A percentile compares a stretch with the other conserved stretches of the same genome.
Conservation (phyloP, 2,797 vertebrate species). For the Amazona ochrocephala region DNA sequence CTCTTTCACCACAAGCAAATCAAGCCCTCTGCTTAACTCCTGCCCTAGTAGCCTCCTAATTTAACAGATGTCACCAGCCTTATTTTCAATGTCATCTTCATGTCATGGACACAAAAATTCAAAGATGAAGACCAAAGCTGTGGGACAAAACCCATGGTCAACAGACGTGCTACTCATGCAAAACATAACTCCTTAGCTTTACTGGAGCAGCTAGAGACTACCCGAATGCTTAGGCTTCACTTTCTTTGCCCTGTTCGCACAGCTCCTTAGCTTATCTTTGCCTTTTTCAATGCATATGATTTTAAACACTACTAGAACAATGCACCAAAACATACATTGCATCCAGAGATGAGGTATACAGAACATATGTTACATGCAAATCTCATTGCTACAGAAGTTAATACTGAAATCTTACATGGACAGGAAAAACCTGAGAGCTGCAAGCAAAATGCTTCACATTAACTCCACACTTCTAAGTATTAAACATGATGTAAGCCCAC, state of each 20-base stretch:
- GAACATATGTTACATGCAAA: rapidly evolving
- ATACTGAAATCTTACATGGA: background rate
- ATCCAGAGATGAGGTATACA: background rate
- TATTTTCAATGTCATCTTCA: background rate
- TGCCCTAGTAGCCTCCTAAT: background rate
- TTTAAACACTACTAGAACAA: background rate
- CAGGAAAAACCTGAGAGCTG: background rate
- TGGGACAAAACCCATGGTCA: background rate
- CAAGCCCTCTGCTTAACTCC: background rate
- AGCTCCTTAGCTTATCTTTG: background rate
- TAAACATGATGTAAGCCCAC: background rate
- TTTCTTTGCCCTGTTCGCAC: background rate
- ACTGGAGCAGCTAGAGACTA: background rate
- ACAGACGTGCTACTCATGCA: background rate
- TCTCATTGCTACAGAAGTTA: background rate
- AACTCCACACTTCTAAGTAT: background rate
- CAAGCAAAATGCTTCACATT: background rate
- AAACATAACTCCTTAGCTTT: background rate
- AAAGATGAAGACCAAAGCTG: background rate
- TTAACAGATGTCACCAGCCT: background rate
- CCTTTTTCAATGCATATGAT: background rate
- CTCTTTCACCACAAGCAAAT: background rate
- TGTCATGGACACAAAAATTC: background rate
- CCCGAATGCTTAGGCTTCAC: background rate
- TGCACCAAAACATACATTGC: background rate